A percentile compares a stretch with the other conserved stretches of the same genome.
These are phyloP conservation scores for Vanessa tameamea DNA, from an alignment of 1,140 invertebrate genomes.

Conservation along the genomic window DNA sequence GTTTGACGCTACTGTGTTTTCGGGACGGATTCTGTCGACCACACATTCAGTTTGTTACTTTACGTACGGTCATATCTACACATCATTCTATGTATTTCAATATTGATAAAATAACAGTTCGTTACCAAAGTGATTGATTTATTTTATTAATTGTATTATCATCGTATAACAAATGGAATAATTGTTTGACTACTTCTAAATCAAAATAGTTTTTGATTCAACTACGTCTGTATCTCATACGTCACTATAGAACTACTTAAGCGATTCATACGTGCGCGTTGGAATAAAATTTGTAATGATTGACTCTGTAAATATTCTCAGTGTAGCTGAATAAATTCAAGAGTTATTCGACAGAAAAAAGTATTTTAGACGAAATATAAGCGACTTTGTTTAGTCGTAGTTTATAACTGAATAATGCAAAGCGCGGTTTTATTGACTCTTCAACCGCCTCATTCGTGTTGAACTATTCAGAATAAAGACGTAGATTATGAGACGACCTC, in stretches of 20 bases:
- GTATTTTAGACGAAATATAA: constrained; percentile 21
- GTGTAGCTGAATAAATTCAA: constrained; percentile 30
- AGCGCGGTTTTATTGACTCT: constrained; percentile 14
- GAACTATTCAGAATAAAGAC: constrained; percentile 11
- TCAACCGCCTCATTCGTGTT: neutral
- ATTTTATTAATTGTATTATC: constrained; percentile 16
- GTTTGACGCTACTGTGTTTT: constrained; percentile 31
- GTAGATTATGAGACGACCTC: constrained; percentile 20
- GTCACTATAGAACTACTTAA: constrained; percentile 16
- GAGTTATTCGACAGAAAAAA: constrained; percentile 27
- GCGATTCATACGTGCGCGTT: constrained; percentile 17
- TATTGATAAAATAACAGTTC: constrained; percentile 21
- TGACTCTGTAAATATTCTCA: constrained; percentile 35
- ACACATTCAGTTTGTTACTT: constrained; percentile 22
- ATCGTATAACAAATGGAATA: neutral
- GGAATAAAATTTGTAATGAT: constrained; percentile 36
- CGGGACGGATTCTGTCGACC: constrained; percentile 27
- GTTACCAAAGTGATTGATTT: constrained; percentile 25
- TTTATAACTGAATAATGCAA: constrained; percentile 13
- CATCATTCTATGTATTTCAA: constrained; percentile 31
- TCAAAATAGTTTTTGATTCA: neutral
- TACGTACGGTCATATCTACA: constrained; percentile 20
- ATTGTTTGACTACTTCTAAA: neutral
- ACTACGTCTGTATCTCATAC: constrained; percentile 5
- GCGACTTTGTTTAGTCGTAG: constrained; percentile 16